Conservation (phyloP, 2,113 vertebrate species). For the Laterallus jamaicensis region DNA sequence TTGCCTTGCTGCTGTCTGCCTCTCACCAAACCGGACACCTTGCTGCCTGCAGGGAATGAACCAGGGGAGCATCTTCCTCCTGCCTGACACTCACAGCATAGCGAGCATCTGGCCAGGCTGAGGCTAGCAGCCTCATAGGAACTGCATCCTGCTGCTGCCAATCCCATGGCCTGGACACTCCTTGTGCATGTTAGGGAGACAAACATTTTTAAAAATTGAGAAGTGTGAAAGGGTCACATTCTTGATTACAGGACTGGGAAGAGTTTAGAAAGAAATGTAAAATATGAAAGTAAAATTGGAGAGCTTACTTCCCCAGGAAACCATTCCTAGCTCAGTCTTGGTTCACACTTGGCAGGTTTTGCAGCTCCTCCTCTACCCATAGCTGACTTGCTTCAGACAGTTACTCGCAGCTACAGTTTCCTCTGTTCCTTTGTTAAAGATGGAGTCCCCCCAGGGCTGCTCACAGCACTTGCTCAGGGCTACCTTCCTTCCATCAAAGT, state of each 20-base stretch:
- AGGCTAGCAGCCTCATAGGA: neutral
- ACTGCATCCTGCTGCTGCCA: rapidly evolving
- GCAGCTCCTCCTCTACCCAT: neutral
- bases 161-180: rapidly evolving
- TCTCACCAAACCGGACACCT: neutral
- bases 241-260: neutral
- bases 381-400: neutral
- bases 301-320: neutral
- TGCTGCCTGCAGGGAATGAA: neutral
- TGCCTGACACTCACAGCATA: neutral
- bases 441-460: conserved; percentile 49
- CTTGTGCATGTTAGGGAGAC: neutral
- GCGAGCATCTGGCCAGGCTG: neutral
- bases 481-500: conserved; percentile 30
- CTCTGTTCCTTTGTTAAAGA: conserved; percentile 43
- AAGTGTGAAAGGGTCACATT: neutral
- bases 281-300: neutral
- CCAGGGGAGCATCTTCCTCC: neutral
- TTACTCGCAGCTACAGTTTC: neutral
- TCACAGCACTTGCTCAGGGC: conserved; percentile 44
- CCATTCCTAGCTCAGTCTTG: neutral
- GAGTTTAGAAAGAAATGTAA: neutral
- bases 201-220: neutral
- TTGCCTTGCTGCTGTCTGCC: neutral
- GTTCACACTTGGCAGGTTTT: neutral